phyloP scores from a whole-genome alignment of 2,113 vertebrate genomes.

The Aspidoscelis tigris region DNA sequence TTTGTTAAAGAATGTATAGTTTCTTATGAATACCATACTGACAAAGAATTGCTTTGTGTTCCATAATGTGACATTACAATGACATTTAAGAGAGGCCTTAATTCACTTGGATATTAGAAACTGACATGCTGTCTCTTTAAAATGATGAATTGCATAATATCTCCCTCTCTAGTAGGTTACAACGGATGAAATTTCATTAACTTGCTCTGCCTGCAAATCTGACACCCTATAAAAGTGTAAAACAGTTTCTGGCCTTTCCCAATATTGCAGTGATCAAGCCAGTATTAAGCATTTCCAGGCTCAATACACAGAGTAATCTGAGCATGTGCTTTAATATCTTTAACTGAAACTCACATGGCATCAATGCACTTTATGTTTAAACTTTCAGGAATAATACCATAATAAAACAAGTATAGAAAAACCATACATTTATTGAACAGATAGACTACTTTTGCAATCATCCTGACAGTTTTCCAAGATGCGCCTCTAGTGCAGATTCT shows the following conservation, averaged over 20 bases:
- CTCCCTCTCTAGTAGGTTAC: background rate
- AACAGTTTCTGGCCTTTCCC: background rate
- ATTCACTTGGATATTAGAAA: constrained; percentile 27
- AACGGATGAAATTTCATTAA: background rate
- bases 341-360: background rate
- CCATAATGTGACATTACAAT: constrained; percentile 1
- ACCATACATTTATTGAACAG: no score
- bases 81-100: constrained; percentile 2
- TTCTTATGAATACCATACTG: constrained; percentile 30
- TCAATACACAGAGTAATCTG: background rate
- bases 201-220: constrained; percentile 17
- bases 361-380: background rate
- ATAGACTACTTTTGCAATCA: no score
- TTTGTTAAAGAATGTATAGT: background rate
- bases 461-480: no score
- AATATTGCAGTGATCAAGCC: constrained; percentile 3
- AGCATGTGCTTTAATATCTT: background rate
- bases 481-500: no score
- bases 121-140: background rate
- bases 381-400: no score
- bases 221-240: background rate
- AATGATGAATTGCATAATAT: background rate
- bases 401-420: no score
- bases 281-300: background rate
- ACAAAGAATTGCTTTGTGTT: background rate